Evolutionary conservation across 2,113 vertebrate species (phyloP), one percentile per base, ranked within the genome.

Genomic region (Dermatemys mawii): DNA sequence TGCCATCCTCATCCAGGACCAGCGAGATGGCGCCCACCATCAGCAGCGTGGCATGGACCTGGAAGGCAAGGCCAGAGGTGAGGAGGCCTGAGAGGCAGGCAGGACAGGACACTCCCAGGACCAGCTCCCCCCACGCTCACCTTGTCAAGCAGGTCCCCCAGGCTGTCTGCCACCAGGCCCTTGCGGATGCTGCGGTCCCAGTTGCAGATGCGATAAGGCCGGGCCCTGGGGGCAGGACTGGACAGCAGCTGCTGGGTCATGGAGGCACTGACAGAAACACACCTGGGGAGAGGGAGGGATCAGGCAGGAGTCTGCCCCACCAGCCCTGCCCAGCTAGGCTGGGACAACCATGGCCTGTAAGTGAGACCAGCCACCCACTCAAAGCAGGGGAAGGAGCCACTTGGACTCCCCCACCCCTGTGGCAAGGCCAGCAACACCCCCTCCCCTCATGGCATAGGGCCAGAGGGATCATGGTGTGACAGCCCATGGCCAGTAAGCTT

Each of bases 1-100:
- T 99, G 67, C 99, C 99, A 0, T 99, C 99, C 94, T 99, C 99
- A 11, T 99, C 99, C 97, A 99, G 97, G 88, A 99, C 99, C 96
- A 99, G 57, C 0, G 27, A 92, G 44, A 98, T 48, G 35, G 98
- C 88, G 3, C 96, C 97, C 0, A 83, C 67, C 49, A 98, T 87
- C 1, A 92, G 94, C 87, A 99, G 93, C 2, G 97, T 91, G 4
- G 98, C 97, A 44, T 83, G 97, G n/a, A 96, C 98, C 99, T 99
- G 96, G 19, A 46, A 54, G 19, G 35, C 89, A 22, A 91, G 0
- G 0, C 76, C 14, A 78, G 21, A 1, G 29, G 19, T 11, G 54
- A 7, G 19, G 29, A 6, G 29, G 87, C 0, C 11, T 1, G 38
- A 1, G 22, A 12, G n/a, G 17, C 17, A 13, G 27, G 0, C 27